Base-by-base conservation (phyloP, 2,113 vertebrate species). In the Ariopsis seemanni region DNA sequence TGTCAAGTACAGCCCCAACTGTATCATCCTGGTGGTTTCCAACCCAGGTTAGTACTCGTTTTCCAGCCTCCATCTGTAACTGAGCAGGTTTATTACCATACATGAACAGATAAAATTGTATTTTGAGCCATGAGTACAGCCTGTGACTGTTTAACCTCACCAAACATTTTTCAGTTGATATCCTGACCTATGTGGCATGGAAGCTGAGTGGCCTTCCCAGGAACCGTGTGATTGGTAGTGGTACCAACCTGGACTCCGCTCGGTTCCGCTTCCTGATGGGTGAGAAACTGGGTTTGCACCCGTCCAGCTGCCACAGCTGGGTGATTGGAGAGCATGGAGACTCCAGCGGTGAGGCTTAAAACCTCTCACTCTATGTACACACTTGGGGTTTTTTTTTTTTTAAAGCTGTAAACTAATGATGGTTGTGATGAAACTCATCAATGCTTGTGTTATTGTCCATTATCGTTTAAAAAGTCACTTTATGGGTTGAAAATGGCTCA, bases 151-250 rank as follows among this genome's bases (percentile, higher is more conserved):
- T 77, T 57, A 86, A 82, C 60, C 22, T 55, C 5, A 53, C 15
- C 7, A 9, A 55, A 1, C 63, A 71, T 11, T 22, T 53, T 25
- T 85, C 30, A 99, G 98, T 99, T 92, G 98, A 99, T 92, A 96
- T 99, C 93, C 91, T 99, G 94, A 99, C 98, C 90, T 99, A 99
- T 0, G 98, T 99, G 93, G 97, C 98, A 81, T 99, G 98, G 98
- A 99, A 99, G 93, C 96, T 99, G 93, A 99, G 98, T 6, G 98
- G 98, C 22, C 97, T 99, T 93, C 98, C 98, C 83, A 97, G 97
- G 87, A 95, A 98, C 93, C 97, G 97, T 0, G 96, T 99, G 72
- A 97, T 99, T 6, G 98, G 98, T 74, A 99, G 98, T 0, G 98
- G 98, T 90, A 99, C 98, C 88, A 99, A 99, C 84, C 94, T 99